Evolutionary conservation across 2,797 vertebrate species (phyloP), one percentile per base, ranked within the genome.

Genomic region (Brachyrhaphis roseni): DNA sequence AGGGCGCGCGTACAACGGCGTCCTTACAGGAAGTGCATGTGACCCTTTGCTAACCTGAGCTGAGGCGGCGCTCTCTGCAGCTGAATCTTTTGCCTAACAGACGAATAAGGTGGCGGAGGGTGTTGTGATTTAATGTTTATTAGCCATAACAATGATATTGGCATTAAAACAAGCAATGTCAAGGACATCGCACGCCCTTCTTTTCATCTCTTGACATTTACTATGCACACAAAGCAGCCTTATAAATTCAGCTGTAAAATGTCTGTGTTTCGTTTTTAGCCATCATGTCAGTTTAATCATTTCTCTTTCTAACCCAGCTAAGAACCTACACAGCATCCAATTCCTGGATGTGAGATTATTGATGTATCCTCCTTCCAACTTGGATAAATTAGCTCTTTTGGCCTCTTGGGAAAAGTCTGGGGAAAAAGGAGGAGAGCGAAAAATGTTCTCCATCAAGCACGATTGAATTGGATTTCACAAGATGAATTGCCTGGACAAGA

Each of bases 381-480:
- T 31, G 68, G 75, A 86, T 85, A 91, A 92, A 95, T 93, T 89
- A 91, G 90, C 91, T 91, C 88, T 87, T 84, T 84, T 83, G 78
- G 47, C 78, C 84, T 78, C 82, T 75, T 87, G 88, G 83, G 90
- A 89, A 87, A 71, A 90, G 90, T 82, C 80, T 41, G n/a, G 75
- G 85, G 77, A 89, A 28, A 53, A 84, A 85, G 81, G 79, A 83
- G 78, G 78, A 68, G 83, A 89, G 81, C 84, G 87, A 90, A 92
- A 71, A 92, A 90, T 87, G 84, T 90, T 93, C 90, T 94, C 90
- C 89, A 93, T 94, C 93, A 91, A 92, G 84, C 86, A 87, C 90
- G 91, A 95, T 86, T 92, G 91, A 92, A 94, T 93, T 93, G 93
- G 91, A 94, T 95, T 95, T 94, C 87, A 91, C 85, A 93, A 94